phyloP scores from a whole-genome alignment of 1,140 invertebrate genomes.

The Bombus sibiricus region DNA sequence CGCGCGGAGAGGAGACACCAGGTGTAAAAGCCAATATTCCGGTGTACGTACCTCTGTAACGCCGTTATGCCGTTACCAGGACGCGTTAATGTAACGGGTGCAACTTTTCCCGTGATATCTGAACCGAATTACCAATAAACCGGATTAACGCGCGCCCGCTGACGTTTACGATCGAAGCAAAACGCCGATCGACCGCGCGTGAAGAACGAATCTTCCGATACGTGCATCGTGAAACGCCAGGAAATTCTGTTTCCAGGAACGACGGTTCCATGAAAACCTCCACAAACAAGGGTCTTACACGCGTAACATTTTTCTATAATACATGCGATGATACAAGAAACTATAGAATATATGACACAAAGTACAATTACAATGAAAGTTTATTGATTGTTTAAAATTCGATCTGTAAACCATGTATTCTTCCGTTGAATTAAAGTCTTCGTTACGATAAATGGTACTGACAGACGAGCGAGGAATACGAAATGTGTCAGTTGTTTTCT shows the following conservation, averaged over 20 bases:
- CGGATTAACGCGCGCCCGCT: constrained; percentile 28
- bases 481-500: background rate
- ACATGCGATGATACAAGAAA: too few species aligned
- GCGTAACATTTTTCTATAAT: too few species aligned
- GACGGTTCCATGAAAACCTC: too few species aligned
- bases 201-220: background rate
- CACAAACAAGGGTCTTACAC: too few species aligned
- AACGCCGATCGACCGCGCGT: background rate
- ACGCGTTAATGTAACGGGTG: constrained; percentile 41
- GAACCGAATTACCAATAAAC: constrained; percentile 49
- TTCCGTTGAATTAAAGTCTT: background rate
- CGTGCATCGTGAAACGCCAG: background rate
- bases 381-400: background rate
- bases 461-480: background rate
- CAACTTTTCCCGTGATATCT: constrained; percentile 49
- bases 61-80: constrained; percentile 45
- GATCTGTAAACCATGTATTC: background rate
- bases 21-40: constrained; percentile 56
- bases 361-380: background rate
- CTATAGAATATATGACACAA: too few species aligned
- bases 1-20: background rate
- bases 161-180: constrained; percentile 40
- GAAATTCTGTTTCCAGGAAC: background rate
- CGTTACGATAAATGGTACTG: background rate
- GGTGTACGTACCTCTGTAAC: constrained; percentile 19